These are phyloP conservation scores for Actinostola sp. DNA, from an alignment of 92 coral and sea anemone species.

Conservation along the genomic window DNA sequence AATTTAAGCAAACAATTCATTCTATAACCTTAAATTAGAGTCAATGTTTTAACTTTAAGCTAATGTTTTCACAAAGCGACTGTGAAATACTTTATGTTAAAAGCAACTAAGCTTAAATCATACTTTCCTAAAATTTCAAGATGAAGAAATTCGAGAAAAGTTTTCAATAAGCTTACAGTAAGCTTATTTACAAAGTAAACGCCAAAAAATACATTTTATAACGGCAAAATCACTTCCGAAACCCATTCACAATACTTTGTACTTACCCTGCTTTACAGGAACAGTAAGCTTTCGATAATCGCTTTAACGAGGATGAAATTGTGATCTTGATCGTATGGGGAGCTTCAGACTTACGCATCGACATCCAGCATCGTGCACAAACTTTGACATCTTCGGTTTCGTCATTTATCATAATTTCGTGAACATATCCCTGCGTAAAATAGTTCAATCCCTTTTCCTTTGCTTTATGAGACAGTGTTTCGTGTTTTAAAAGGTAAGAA, in stretches of 20 bases:
- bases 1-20: background rate
- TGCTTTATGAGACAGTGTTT: constrained; percentile 22
- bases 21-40: background rate
- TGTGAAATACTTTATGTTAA: too few relatives aligned
- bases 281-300: constrained; percentile 13
- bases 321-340: constrained; percentile 32
- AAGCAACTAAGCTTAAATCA: too few relatives aligned
- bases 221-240: background rate
- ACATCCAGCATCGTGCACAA: constrained; percentile 37
- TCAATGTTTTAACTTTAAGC: background rate
- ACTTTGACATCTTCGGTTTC: constrained; percentile 19
- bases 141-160: too few relatives aligned
- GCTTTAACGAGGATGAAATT: constrained; percentile 13
- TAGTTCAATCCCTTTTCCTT: constrained; percentile 43
- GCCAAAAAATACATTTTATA: constrained; percentile 1
- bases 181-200: too few relatives aligned
- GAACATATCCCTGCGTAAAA: constrained; percentile 34
- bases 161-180: too few relatives aligned
- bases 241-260: background rate
- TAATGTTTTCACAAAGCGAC: too few relatives aligned
- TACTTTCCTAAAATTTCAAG: too few relatives aligned
- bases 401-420: constrained; percentile 35
- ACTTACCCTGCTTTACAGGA: constrained; percentile 21
- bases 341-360: constrained; percentile 33
- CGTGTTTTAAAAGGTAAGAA: constrained; percentile 16